Percentiles rank a stretch among this genome's conserved stretches.
Conservation (phyloP, 2,797 vertebrate genomes). For the Bufotes viridis region DNA sequence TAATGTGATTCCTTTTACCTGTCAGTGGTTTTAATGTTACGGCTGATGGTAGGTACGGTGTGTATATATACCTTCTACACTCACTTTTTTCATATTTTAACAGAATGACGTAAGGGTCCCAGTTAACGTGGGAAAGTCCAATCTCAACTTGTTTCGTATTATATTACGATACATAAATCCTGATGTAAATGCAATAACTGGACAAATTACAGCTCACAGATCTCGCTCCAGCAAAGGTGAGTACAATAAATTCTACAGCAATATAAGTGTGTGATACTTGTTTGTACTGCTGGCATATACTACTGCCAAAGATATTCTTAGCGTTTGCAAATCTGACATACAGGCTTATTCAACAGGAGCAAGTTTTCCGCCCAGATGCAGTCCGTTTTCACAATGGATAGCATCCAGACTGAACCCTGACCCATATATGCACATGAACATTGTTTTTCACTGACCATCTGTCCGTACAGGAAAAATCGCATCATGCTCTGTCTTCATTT, state of each 20-base stretch:
- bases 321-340: not conserved
- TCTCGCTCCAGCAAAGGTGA: slow-evolving; percentile 66
- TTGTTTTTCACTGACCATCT: too few relatives aligned
- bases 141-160: slow-evolving; percentile 79
- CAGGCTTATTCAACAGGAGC: too few relatives aligned
- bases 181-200: slow-evolving; percentile 73
- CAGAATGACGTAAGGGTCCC: slow-evolving; percentile 90
- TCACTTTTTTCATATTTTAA: slow-evolving; percentile 66
- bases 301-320: not conserved
- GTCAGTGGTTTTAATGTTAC: too few relatives aligned
- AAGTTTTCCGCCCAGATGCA: too few relatives aligned
- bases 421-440: too few relatives aligned
- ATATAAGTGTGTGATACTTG: not conserved
- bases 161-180: slow-evolving; percentile 89
- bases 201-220: slow-evolving; percentile 78
- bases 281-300: not conserved
- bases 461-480: too few relatives aligned
- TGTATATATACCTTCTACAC: not conserved
- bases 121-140: slow-evolving; percentile 82
- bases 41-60: too few relatives aligned
- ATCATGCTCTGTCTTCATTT: too few relatives aligned
- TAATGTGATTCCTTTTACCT: too few relatives aligned
- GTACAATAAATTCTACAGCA: not conserved
- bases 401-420: too few relatives aligned
- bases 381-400: too few relatives aligned